A percentile compares a stretch with the other conserved stretches of the same genome.
Evolutionary conservation across 2,113 vertebrate species (phyloP).

Genomic region (Ophthalmolycus amberensis): DNA sequence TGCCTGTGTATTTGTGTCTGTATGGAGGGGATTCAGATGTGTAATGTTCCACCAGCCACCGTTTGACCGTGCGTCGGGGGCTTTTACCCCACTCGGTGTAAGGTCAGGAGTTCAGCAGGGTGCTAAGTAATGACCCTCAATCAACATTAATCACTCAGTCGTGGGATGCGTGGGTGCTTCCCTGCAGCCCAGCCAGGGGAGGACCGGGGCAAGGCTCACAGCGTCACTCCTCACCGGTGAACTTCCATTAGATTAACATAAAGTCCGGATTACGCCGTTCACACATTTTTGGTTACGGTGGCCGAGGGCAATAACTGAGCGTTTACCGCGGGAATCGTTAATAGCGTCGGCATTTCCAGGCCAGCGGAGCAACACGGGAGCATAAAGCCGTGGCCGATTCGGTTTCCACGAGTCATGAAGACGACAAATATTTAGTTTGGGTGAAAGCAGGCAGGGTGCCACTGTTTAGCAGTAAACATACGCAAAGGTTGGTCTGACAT

Average conservation of each 20-base stretch:
- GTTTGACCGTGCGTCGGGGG: conserved; percentile 53
- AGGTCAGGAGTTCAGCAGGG: conserved; percentile 77
- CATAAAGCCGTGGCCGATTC: conserved; percentile 7
- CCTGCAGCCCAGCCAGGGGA: conserved; percentile 47
- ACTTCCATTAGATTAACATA: conserved; percentile 74
- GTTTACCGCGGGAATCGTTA: conserved; percentile 48
- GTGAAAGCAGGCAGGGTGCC: conserved; percentile 28
- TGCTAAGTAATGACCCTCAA: conserved; percentile 75
- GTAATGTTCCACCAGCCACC: conserved; percentile 25
- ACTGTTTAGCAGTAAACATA: conserved; percentile 69
- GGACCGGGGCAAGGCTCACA: conserved; percentile 31
- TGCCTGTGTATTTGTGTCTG: conserved; percentile 12
- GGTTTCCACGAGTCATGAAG: conserved; percentile 23
- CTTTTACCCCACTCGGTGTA: conserved; percentile 32
- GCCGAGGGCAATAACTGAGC: conserved; percentile 41
- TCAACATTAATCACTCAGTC: conserved; percentile 74
- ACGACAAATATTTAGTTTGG: conserved; percentile 20
- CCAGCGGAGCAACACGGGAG: conserved; percentile 27
- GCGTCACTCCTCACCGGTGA: conserved; percentile 35
- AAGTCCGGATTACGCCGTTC: conserved; percentile 69
- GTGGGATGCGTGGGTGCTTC: conserved; percentile 63
- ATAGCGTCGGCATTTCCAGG: conserved; percentile 55
- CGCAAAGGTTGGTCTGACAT: conserved; percentile 46
- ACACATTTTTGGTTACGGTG: conserved; percentile 44
- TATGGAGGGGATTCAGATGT: conserved; percentile 29